Base-by-base conservation (phyloP, 2,888 invertebrate genomes). In the Horisme vitalbata region DNA sequence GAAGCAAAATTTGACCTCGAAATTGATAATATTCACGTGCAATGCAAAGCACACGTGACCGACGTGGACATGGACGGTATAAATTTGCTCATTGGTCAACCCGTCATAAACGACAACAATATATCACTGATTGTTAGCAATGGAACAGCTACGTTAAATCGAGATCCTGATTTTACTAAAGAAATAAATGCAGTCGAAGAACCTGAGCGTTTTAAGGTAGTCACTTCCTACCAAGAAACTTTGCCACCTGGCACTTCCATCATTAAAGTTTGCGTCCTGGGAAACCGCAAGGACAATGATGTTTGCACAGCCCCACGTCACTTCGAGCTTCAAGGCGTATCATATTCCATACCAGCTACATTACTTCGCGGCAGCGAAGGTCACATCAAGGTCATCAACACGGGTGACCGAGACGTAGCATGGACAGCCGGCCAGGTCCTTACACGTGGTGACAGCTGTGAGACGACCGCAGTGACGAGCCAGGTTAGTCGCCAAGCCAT, bases 51-150 rank as follows among this genome's bases (percentile, higher is more conserved):
- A 27, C 51, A 8, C 41, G 56, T 2, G 57, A n/a, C n/a, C n/a
- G n/a, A n/a, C n/a, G n/a, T n/a, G n/a, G n/a, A n/a, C n/a, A n/a
- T 63, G 61, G 20, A 31, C 0, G 49, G 45, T 0, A 33, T 63
- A 0, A 12, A 45, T 23, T 9, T 65, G 10, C 13, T 65, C 3
- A 53, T 61, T 20, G 62, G 57, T 0, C 58, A 65, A 26, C 63
- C 63, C 1, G 26, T 65, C 0, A 61, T 59, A 2, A 60, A 61
- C 14, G 24, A n/a, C 3, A 37, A 58, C 0, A 36, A 43, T 0
- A 43, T 59, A 12, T 33, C 59, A 5, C 20, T 55, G 1, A 28
- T 34, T 1, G 59, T 61, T 1, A 43, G 48, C 9, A 43, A 59
- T 0, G 38, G 52, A 0, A 54, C 46, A 4, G 37, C 54, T 0